Conservation (phyloP, 92 coral and sea anemone genomes). For the Scolanthus callimorphus region DNA sequence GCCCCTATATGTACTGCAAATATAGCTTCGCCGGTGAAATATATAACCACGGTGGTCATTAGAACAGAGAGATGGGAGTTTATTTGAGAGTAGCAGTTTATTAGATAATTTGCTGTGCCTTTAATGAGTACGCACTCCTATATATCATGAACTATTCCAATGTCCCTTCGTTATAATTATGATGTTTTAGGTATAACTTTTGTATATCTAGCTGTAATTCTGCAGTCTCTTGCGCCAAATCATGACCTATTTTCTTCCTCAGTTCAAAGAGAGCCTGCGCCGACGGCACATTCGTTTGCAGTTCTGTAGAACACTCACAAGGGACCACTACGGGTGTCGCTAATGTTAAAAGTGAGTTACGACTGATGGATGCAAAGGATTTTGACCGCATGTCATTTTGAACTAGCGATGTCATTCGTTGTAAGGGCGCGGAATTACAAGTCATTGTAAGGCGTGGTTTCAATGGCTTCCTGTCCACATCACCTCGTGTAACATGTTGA, state of each 20-base stretch:
- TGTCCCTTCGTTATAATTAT: conserved; percentile 11
- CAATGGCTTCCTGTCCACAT: no score
- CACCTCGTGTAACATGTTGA: no score
- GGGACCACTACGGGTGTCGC: conserved; percentile 42
- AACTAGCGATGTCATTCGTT: conserved; percentile 9
- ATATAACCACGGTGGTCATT: no score
- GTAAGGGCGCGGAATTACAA: conserved; percentile 54
- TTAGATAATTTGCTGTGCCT: no score
- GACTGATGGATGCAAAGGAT: conserved; percentile 35
- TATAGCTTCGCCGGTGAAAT: no score
- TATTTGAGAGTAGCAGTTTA: no score
- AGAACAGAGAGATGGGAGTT: no score
- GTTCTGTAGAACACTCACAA: conserved; percentile 44
- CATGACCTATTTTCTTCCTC: conserved; percentile 72
- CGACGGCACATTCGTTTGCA: conserved; percentile 63
- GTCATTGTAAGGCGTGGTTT: conserved; percentile 24
- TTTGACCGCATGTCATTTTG: conserved; percentile 20
- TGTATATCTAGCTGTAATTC: conserved; percentile 81
- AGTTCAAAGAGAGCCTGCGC: conserved; percentile 71
- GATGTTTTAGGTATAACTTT: conserved; percentile 65
- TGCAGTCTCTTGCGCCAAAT: conserved; percentile 69
- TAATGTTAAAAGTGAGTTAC: conserved; percentile 9
- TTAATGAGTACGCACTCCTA: no score
- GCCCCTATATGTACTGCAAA: no score
- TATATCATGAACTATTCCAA: no score